Evolutionary conservation across 2,888 invertebrate species (phyloP).

Genomic region (Hirudinaria manillensis): DNA sequence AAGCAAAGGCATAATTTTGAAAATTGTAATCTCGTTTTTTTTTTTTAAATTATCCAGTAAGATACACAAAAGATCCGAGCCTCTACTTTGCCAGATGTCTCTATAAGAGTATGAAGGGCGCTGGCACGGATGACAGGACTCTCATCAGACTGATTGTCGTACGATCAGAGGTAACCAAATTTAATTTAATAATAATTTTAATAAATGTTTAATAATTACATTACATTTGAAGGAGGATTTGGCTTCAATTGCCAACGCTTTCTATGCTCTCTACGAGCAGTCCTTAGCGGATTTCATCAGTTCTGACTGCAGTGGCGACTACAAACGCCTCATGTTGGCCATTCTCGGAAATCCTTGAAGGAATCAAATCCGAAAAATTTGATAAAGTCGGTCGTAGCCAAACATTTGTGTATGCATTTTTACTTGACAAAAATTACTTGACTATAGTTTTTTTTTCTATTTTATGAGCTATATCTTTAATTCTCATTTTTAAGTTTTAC

Average conservation of each 20-base stretch:
- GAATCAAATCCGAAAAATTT: too few relatives aligned
- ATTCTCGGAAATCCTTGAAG: constrained; percentile 30
- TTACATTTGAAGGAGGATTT: constrained; percentile 30
- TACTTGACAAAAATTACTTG: too few relatives aligned
- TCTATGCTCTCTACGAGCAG: constrained; percentile 31
- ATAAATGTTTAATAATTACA: background rate
- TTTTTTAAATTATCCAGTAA: constrained; percentile 57
- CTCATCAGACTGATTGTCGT: constrained; percentile 47
- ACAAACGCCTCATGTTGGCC: constrained; percentile 33
- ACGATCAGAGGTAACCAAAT: constrained; percentile 44
- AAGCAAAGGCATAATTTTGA: background rate
- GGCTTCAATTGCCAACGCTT: constrained; percentile 27
- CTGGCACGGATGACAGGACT: constrained; percentile 47
- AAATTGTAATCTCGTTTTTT: too few relatives aligned
- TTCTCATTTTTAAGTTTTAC: background rate
- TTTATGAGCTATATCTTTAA: too few relatives aligned
- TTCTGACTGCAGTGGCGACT: constrained; percentile 34
- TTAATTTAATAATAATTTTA: background rate
- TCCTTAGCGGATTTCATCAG: constrained; percentile 32
- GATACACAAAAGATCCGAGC: constrained; percentile 70
- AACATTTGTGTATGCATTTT: too few relatives aligned
- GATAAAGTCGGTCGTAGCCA: too few relatives aligned
- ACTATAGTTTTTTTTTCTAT: too few relatives aligned
- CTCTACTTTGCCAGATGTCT: constrained; percentile 79
- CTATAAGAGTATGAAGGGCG: constrained; percentile 73